Base-by-base conservation (phyloP, 1,140 invertebrate species). In the Mamestra configurata region DNA sequence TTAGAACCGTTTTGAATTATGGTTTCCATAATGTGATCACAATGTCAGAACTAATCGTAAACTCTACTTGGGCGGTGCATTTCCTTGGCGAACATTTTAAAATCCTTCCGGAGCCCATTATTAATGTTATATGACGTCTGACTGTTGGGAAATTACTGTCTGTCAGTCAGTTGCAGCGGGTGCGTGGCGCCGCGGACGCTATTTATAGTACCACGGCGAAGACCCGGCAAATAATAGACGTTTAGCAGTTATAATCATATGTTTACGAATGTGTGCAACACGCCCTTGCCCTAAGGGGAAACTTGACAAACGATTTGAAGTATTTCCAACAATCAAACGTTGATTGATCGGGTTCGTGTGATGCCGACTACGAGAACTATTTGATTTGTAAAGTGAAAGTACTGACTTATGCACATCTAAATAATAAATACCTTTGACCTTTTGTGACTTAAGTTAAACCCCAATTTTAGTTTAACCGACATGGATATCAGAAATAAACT, bases 81-180 rank as follows among this genome's bases (percentile, higher is more conserved):
- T 66, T 35, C 53, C 43, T 49, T 24, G 15, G 51, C 27, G 57
- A 20, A 31, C 73, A 64, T 64, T 76, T 76, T 76, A 76, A 76
- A 76, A 64, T 76, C 40, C 37, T 75, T 75, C 71, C 71, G 73
- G 24, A 64, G 57, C 35, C 72, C 57, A 76, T 76, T 76, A 76
- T 76, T 57, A 76, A 76, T 76, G 73, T 76, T 61, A 76, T 76
- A 76, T 76, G 73, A 76, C 73, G 73, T 76, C 55, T 76, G 72
- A 59, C 55, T 57, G 53, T 59, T 61, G 73, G 57, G 57, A 76
- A 76, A 76, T 76, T 61, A 57, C 57, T 40, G 57, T 46, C 55
- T 51, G 73, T 76, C 73, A 76, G 73, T 76, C 43, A 35, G 57
- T 76, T 37, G 51, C 20, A 46, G 73, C 57, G 73, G 31, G 73